These are phyloP conservation scores for Ennomos fuscantarius DNA, from an alignment of 2,888 invertebrate genomes.

Conservation along the genomic window DNA sequence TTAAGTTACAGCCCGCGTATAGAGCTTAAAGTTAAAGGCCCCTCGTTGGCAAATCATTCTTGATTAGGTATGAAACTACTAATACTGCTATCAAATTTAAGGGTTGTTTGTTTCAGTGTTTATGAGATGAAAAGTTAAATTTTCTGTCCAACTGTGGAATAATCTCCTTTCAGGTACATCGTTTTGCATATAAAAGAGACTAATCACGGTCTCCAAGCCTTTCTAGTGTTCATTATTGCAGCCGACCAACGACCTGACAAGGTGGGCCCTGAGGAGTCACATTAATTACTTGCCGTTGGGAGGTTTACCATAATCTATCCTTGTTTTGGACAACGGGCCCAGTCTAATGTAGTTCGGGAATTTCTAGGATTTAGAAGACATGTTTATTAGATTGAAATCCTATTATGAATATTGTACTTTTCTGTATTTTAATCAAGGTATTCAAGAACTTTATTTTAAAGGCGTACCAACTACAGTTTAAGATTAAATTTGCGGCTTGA, in stretches of 20 bases:
- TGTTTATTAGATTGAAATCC: neutral
- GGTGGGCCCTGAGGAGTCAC: constrained; percentile 48
- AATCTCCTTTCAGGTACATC: constrained; percentile 16
- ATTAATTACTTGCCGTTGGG: constrained; percentile 61
- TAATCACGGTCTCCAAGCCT: constrained; percentile 57
- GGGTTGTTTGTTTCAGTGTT: constrained; percentile 37
- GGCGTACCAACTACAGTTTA: too few species aligned
- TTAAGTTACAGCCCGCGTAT: constrained; percentile 14
- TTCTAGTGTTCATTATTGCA: constrained; percentile 58
- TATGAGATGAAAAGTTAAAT: constrained; percentile 21
- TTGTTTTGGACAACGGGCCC: constrained; percentile 12
- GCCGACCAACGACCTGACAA: constrained; percentile 42
- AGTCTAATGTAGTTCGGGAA: constrained; percentile 12
- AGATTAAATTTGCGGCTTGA: too few species aligned
- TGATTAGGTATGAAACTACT: constrained; percentile 42
- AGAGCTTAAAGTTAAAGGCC: constrained; percentile 7
- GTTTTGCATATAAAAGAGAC: constrained; percentile 67
- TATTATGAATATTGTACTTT: too few species aligned
- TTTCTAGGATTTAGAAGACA: constrained; percentile 9
- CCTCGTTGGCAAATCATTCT: constrained; percentile 33
- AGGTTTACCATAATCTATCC: constrained; percentile 43
- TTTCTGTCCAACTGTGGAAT: constrained; percentile 7
- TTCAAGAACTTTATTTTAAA: too few species aligned
- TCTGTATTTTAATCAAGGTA: too few species aligned
- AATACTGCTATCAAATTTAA: constrained; percentile 37